Percentiles rank a stretch among this genome's conserved stretches.
These are phyloP conservation scores for Lepidocolaptes lacrymiger DNA, from an alignment of 2,797 vertebrate genomes.

Conservation along the genomic window DNA sequence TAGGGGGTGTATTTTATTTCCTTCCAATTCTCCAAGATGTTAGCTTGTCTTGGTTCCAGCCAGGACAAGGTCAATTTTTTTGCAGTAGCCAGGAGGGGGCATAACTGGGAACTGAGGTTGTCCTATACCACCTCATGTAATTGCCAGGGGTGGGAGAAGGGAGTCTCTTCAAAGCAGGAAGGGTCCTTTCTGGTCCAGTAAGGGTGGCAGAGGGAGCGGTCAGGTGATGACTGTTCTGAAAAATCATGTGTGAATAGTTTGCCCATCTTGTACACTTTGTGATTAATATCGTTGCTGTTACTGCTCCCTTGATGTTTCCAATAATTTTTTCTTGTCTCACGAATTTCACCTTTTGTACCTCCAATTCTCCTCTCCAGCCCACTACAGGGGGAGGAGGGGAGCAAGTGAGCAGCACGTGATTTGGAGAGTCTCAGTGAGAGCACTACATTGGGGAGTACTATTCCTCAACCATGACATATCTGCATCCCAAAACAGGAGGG, in stretches of 20 bases:
- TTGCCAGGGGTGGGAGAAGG: background rate
- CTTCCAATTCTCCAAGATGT: rapidly evolving
- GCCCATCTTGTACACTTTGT: background rate
- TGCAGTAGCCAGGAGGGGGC: background rate
- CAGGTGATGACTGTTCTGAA: rapidly evolving
- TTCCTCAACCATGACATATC: background rate
- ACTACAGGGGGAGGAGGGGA: background rate
- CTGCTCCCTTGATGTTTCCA: background rate
- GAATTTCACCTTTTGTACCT: background rate
- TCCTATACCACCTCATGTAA: background rate
- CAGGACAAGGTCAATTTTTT: background rate
- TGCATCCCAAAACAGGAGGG: background rate
- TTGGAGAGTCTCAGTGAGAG: background rate
- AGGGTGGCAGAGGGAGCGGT: background rate
- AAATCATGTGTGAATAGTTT: rapidly evolving
- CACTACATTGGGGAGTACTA: background rate
- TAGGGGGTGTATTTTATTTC: background rate
- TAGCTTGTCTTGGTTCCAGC: background rate
- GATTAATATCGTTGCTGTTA: background rate
- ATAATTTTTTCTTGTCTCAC: background rate
- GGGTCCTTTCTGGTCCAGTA: background rate
- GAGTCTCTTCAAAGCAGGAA: background rate
- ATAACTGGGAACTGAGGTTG: background rate
- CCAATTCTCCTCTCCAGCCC: background rate
- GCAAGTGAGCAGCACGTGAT: rapidly evolving